Evolutionary conservation across 2,113 vertebrate genomes (phyloP), one percentile per base, ranked within the genome.

Genomic region (Heloderma charlesbogerti): DNA sequence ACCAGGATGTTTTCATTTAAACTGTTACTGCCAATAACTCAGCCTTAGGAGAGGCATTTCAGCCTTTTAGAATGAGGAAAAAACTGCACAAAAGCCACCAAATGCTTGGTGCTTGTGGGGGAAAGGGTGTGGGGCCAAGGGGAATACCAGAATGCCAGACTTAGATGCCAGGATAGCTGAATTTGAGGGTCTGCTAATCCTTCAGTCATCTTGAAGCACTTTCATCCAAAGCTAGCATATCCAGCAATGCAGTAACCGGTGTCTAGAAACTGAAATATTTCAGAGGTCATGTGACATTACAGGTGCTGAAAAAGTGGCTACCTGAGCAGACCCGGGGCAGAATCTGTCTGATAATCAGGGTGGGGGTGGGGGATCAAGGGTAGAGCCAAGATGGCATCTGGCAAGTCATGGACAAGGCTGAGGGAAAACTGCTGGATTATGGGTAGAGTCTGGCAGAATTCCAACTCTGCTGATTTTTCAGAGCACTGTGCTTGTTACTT

Each of bases 201-300:
- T 54, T 5, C 12, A 40, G 63, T 91, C 85, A 72, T 4, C 60
- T 3, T 0, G n/a, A 79, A 94, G 90, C 92, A 1, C 2, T 3
- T 67, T 29, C 22, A 86, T 3, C 75, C 88, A 92, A 78, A 77
- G 89, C 80, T 84, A 51, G 60, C 43, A 40, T 93, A 90, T 80
- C 45, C 31, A 69, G 29, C 20, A 72, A 74, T 43, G 25, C 27
- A 40, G 7, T 63, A 66, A 75, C 6, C 90, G 71, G 63, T 10
- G 10, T 45, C 29, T 78, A 16, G 66, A 86, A 7, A 48, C 15
- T 25, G 34, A 29, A 37, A 2, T 77, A 48, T 75, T 34, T 15
- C 20, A 45, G 29, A 29, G 34, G 9, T 51, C 43, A 85, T 37
- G 6, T 71, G n/a, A 29, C 29, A 7, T 40, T 80, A 34, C 22